Evolutionary conservation across 1,140 invertebrate species (phyloP).

Genomic region (Antheraea pernyi): DNA sequence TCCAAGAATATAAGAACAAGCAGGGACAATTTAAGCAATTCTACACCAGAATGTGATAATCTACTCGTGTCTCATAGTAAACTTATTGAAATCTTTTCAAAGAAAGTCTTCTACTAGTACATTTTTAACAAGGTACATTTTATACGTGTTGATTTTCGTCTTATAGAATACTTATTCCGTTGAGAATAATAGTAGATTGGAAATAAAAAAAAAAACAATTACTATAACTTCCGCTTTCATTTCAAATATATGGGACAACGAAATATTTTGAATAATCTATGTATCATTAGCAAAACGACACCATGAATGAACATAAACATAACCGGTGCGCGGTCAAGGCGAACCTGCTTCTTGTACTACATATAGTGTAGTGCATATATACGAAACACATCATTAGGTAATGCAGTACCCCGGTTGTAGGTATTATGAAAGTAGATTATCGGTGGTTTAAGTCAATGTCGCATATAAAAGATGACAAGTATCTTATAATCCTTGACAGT

Average conservation of each 20-base stretch:
- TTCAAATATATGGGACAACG: slow-evolving; percentile 16
- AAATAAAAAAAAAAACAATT: background rate
- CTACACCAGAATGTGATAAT: too few relatives aligned
- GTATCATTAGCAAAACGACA: slow-evolving; percentile 28
- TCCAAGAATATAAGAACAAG: too few relatives aligned
- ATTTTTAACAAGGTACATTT: too few relatives aligned
- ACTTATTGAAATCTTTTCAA: too few relatives aligned
- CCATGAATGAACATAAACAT: slow-evolving; percentile 52
- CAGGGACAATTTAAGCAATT: too few relatives aligned
- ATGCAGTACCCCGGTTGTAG: background rate
- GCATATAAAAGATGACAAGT: background rate
- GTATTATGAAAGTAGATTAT: slow-evolving; percentile 7
- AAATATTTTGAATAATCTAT: slow-evolving; percentile 23
- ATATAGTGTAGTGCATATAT: slow-evolving; percentile 31
- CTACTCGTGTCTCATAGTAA: too few relatives aligned
- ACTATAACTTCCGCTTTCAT: slow-evolving; percentile 18
- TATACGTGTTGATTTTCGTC: too few relatives aligned
- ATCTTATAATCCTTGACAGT: background rate
- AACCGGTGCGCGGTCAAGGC: slow-evolving; percentile 56
- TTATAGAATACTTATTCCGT: too few relatives aligned
- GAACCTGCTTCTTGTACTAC: slow-evolving; percentile 50
- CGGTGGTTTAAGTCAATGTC: background rate
- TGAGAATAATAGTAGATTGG: too few relatives aligned
- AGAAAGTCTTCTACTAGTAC: too few relatives aligned
- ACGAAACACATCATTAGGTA: slow-evolving; percentile 32